A percentile compares a stretch with the other conserved stretches of the same genome.
Evolutionary conservation across 2,797 vertebrate genomes (phyloP).

Genomic region (Anguilla megastoma): DNA sequence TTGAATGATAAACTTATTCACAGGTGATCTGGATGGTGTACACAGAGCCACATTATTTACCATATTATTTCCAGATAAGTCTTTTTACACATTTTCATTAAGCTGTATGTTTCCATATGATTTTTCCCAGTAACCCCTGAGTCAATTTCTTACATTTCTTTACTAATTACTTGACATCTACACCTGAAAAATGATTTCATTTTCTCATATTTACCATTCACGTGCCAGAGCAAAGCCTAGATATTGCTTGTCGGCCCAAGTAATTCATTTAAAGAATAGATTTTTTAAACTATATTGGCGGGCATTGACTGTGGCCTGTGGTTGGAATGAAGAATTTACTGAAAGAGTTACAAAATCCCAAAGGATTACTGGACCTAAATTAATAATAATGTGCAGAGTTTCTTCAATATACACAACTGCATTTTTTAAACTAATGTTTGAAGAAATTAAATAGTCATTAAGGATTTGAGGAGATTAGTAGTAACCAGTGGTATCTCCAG

Average conservation of each 20-base stretch:
- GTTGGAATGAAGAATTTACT: not conserved
- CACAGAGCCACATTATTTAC: too few species aligned
- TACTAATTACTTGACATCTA: too few species aligned
- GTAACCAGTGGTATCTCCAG: not conserved
- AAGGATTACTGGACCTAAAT: not conserved
- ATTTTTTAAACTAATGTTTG: not conserved
- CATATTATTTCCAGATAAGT: too few species aligned
- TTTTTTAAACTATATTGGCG: not conserved
- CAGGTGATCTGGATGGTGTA: too few species aligned
- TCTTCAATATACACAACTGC: not conserved
- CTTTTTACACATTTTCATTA: too few species aligned
- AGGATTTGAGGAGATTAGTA: not conserved
- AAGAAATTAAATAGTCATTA: not conserved
- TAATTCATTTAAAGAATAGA: not conserved
- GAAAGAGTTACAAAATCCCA: not conserved
- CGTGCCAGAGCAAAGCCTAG: not conserved
- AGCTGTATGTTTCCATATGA: too few species aligned
- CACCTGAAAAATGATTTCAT: too few species aligned
- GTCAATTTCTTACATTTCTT: too few species aligned
- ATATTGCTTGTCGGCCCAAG: not conserved
- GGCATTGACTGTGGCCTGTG: not conserved
- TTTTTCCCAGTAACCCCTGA: too few species aligned
- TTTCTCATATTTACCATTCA: not conserved
- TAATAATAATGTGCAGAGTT: not conserved
- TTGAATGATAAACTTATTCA: too few species aligned